Conservation (phyloP, 2,113 vertebrate species). For the Rhinogobius similis region DNA sequence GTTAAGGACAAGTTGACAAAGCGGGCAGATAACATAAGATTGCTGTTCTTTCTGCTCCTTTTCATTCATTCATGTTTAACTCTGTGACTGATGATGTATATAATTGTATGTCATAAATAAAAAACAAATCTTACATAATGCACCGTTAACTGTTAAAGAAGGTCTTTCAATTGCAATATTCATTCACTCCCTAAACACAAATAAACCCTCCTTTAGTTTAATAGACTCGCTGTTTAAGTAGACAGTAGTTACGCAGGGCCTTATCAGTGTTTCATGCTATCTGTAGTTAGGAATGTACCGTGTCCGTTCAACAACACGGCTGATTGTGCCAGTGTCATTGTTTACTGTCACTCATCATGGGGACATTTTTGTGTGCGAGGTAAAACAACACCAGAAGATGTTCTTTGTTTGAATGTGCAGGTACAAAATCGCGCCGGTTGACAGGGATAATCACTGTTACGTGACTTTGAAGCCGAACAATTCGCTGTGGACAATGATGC, state of each 20-base stretch:
- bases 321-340: not conserved
- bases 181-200: not conserved
- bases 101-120: too few species aligned
- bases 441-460: slow-evolving; percentile 29
- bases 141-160: not conserved
- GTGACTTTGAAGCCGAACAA: not conserved
- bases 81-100: too few species aligned
- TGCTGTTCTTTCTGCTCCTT: too few species aligned
- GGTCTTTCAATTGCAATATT: not conserved
- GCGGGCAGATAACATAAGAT: too few species aligned
- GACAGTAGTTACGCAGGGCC: too few species aligned
- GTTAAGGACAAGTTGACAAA: too few species aligned
- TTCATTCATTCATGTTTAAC: too few species aligned
- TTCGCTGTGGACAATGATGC: not conserved
- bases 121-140: too few species aligned
- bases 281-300: not conserved
- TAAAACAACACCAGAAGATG: not conserved
- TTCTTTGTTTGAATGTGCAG: slow-evolving; percentile 31
- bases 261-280: not conserved
- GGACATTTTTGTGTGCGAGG: not conserved
- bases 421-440: not conserved
- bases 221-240: not conserved
- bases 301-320: not conserved
- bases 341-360: slow-evolving; percentile 4
- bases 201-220: not conserved